A percentile compares a stretch with the other conserved stretches of the same genome.
Evolutionary conservation across 1,140 invertebrate species (phyloP).

Genomic region (Drosophila arawakana): DNA sequence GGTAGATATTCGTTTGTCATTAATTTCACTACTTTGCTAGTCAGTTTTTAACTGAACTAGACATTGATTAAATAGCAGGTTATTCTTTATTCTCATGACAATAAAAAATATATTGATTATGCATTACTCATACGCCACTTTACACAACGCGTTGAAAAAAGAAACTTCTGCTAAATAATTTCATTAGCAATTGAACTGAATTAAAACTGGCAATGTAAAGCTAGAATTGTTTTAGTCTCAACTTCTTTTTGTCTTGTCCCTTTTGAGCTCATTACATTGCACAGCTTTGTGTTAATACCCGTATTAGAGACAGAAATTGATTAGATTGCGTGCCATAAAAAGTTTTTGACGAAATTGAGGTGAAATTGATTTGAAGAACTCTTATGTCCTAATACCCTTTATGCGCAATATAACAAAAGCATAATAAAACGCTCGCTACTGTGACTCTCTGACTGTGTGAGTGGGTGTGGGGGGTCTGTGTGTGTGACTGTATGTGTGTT

Average conservation of each 20-base stretch:
- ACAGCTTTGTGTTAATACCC: not conserved
- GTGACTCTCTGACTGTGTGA: not conserved
- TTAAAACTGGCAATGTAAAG: not conserved
- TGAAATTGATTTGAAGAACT: slow-evolving; percentile 68
- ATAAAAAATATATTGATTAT: too few species aligned
- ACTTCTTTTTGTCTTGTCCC: not conserved
- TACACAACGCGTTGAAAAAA: too few species aligned
- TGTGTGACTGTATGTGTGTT: not conserved
- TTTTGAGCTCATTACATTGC: not conserved
- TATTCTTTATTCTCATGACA: too few species aligned
- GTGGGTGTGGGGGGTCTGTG: slow-evolving; percentile 22
- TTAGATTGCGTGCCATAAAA: slow-evolving; percentile 9
- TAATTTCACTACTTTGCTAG: too few species aligned
- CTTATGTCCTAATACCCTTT: slow-evolving; percentile 62
- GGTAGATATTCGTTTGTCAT: too few species aligned
- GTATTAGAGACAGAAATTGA: slow-evolving; percentile 5
- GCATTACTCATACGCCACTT: too few species aligned
- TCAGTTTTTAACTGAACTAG: too few species aligned
- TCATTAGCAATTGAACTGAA: too few species aligned
- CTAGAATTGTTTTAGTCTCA: not conserved
- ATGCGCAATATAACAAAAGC: slow-evolving; percentile 62
- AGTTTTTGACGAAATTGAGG: slow-evolving; percentile 36
- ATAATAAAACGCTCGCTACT: slow-evolving; percentile 66
- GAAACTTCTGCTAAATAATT: too few species aligned
- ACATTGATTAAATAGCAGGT: too few species aligned